phyloP scores from a whole-genome alignment of 2,113 vertebrate genomes.

The Gavialis gangeticus region DNA sequence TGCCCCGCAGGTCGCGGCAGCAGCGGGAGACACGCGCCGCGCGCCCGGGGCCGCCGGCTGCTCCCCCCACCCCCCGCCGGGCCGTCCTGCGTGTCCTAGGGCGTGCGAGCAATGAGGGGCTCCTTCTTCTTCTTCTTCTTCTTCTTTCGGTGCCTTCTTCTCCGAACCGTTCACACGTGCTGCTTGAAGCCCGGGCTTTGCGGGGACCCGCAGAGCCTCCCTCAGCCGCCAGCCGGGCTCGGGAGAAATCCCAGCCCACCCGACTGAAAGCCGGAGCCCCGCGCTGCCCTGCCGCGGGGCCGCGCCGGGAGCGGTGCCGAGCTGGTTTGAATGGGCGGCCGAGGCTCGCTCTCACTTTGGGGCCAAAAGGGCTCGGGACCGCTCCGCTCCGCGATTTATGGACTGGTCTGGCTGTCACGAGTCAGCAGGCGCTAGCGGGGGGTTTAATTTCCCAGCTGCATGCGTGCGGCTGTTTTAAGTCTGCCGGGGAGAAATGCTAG shows the following conservation, averaged over 20 bases:
- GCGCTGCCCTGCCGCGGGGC: not conserved
- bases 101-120: too few relatives aligned
- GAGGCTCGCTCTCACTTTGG: conserved; percentile 67
- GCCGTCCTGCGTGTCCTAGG: too few relatives aligned
- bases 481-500: too few relatives aligned
- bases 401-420: conserved; percentile 70
- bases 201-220: not conserved
- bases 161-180: too few relatives aligned
- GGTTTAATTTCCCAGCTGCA: conserved; percentile 23
- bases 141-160: not conserved
- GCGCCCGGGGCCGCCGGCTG: not conserved
- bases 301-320: conserved; percentile 65
- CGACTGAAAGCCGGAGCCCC: not conserved
- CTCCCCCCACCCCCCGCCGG: not conserved
- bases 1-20: not conserved
- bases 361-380: conserved; percentile 70
- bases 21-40: too few relatives aligned
- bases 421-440: conserved; percentile 64
- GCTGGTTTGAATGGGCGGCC: conserved; percentile 69
- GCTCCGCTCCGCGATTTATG: conserved; percentile 72
- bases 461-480: not conserved
- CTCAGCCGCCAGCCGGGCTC: too few relatives aligned
- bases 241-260: not conserved
- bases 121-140: not conserved
- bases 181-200: not conserved